phyloP scores from a whole-genome alignment of 1,140 invertebrate genomes.

The Cotesia glomerata region DNA sequence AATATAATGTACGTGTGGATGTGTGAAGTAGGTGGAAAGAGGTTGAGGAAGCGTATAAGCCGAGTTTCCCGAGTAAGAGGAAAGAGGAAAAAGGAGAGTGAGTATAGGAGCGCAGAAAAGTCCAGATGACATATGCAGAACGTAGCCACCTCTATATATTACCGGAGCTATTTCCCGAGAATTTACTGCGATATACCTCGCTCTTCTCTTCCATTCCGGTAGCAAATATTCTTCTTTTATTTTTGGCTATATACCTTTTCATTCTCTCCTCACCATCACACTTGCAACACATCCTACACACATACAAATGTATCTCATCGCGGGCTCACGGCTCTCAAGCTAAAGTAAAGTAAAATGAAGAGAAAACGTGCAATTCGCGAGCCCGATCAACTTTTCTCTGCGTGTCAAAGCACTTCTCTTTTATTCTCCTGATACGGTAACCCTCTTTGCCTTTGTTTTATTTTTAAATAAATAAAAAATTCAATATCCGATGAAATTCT shows the following conservation, averaged over 20 bases:
- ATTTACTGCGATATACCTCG: constrained; percentile 24
- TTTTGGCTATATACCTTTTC: constrained; percentile 7
- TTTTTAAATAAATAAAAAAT: not conserved
- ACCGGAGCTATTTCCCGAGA: constrained; percentile 20
- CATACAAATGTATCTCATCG: not conserved
- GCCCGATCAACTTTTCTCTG: constrained; percentile 14
- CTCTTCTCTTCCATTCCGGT: constrained; percentile 3
- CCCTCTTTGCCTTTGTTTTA: constrained; percentile 10
- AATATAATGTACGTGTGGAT: not conserved
- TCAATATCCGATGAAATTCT: not conserved
- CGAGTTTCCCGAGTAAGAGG: not conserved
- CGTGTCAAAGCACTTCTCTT: constrained; percentile 30
- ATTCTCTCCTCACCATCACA: constrained; percentile 19
- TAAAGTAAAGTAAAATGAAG: not conserved
- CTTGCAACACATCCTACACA: too few species aligned
- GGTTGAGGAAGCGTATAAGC: too few species aligned
- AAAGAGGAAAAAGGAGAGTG: not conserved
- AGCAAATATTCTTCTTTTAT: not conserved
- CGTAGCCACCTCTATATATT: constrained; percentile 30
- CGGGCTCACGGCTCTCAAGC: constrained; percentile 1
- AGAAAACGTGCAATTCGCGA: constrained; percentile 18
- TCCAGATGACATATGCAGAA: constrained; percentile 29
- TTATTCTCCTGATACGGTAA: constrained; percentile 23
- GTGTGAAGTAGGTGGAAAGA: not conserved
- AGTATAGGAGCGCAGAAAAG: not conserved